These are phyloP conservation scores for Apodemia hepburni DNA, from an alignment of 2,888 invertebrate species.

Conservation along the genomic window DNA sequence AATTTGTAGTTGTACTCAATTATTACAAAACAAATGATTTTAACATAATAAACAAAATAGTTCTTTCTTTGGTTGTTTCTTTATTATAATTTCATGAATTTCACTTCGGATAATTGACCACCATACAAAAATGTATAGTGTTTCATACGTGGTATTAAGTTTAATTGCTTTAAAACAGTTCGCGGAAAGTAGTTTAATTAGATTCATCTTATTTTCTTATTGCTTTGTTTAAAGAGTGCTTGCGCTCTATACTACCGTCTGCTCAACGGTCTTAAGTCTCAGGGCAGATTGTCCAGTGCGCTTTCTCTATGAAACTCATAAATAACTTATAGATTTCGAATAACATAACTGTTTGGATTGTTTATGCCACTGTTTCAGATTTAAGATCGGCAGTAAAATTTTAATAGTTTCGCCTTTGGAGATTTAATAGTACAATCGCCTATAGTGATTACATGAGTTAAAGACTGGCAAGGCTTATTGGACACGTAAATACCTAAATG, in stretches of 20 bases:
- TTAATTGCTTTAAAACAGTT: no score
- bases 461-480: background rate
- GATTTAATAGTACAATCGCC: conserved; percentile 33
- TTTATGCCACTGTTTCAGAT: conserved; percentile 44
- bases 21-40: no score
- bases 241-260: background rate
- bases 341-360: conserved; percentile 50
- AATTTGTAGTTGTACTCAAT: no score
- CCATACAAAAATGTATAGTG: background rate
- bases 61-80: no score
- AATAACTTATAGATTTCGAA: conserved; percentile 61
- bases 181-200: no score
- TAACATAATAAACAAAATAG: no score
- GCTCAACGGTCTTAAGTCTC: conserved; percentile 24
- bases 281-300: conserved; percentile 39
- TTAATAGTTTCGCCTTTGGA: conserved; percentile 36
- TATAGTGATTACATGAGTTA: conserved; percentile 21
- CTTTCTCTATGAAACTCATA: conserved; percentile 60
- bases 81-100: no score
- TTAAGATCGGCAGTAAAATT: conserved; percentile 41
- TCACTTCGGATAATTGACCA: no score
- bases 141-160: background rate
- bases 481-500: background rate
- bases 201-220: background rate
- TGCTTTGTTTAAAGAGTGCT: background rate